Evolutionary conservation across 2,113 vertebrate species (phyloP).

Genomic region (Danionella cerebrum): DNA sequence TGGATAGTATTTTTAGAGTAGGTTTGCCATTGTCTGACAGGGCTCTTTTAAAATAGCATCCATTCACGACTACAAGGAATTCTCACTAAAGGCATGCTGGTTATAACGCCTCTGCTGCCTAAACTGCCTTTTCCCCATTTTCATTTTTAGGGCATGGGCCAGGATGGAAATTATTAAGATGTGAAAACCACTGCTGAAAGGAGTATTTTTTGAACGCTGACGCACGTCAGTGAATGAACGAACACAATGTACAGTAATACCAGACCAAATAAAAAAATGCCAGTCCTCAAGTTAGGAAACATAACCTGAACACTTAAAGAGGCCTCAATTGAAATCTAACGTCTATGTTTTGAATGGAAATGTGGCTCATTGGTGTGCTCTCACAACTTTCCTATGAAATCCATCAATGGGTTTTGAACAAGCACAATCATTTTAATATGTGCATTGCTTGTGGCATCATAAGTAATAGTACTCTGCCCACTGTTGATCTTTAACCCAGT

Average conservation of each 20-base stretch:
- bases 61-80: not conserved
- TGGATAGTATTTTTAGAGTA: not conserved
- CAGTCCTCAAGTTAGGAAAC: too few species aligned
- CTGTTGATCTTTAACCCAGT: too few species aligned
- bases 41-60: not conserved
- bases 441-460: too few species aligned
- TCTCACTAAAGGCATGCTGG: not conserved
- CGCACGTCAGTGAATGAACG: conserved; percentile 18
- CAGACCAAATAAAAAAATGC: too few species aligned
- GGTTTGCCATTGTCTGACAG: not conserved
- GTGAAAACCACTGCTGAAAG: not conserved
- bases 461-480: too few species aligned
- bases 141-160: not conserved
- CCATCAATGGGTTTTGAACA: too few species aligned
- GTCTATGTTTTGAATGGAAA: too few species aligned
- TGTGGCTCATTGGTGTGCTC: too few species aligned
- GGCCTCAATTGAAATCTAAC: too few species aligned
- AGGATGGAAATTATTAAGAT: not conserved
- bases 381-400: too few species aligned
- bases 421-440: too few species aligned
- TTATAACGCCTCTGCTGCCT: not conserved
- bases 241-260: conserved; percentile 19
- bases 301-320: too few species aligned
- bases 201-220: conserved; percentile 19
- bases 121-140: not conserved